A percentile compares a stretch with the other conserved stretches of the same genome.
Evolutionary conservation across 2,797 vertebrate genomes (phyloP).

Genomic region (Pyrocephalus nanus): DNA sequence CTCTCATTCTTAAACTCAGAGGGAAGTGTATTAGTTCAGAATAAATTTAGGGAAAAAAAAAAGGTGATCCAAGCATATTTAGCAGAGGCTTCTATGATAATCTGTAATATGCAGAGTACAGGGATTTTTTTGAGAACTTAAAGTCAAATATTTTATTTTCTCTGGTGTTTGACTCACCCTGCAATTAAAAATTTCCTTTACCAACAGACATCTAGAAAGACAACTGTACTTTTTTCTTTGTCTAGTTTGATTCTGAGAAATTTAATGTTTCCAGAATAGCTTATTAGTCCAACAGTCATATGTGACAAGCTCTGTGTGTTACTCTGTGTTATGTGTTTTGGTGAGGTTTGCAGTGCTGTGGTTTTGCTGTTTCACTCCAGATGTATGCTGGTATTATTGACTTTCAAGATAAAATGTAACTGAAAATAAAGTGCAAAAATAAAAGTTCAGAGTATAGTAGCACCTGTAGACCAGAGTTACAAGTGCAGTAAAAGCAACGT

Average conservation of each 20-base stretch:
- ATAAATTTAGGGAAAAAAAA: not conserved
- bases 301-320: not conserved
- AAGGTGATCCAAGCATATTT: not conserved
- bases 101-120: not conserved
- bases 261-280: not conserved
- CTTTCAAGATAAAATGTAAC: not conserved
- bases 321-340: not conserved
- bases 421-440: not conserved
- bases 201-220: not conserved
- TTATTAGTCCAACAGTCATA: not conserved
- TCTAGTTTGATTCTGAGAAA: not conserved
- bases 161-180: not conserved
- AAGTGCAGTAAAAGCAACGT: not conserved
- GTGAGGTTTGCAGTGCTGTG: not conserved
- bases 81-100: not conserved
- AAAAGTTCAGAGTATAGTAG: not conserved
- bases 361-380: not conserved
- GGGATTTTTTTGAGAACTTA: not conserved
- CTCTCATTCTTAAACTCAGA: not conserved
- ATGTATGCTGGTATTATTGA: not conserved
- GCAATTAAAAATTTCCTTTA: not conserved
- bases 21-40: not conserved
- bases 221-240: not conserved
- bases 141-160: not conserved
- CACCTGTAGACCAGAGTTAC: not conserved